Percentiles rank a stretch among this genome's conserved stretches.
Conservation (phyloP, 92 coral and sea anemone species). For the Hydrozoanthus gracilis region DNA sequence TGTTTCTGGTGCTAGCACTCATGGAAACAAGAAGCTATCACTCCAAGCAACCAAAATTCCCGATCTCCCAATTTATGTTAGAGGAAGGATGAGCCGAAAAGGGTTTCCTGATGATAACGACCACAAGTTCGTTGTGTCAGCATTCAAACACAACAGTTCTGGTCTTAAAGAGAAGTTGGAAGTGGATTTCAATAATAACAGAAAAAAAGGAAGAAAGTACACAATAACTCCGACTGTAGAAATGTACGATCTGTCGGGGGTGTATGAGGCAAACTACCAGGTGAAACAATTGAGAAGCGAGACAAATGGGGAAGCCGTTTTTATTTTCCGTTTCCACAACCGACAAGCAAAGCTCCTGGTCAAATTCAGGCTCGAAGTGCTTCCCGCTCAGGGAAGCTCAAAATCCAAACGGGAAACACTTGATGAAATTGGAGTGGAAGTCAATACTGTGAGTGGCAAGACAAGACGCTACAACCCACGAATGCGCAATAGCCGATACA, state of each 20-base stretch:
- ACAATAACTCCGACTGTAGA: background rate
- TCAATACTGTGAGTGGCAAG: conserved; percentile 32
- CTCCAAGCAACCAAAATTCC: background rate
- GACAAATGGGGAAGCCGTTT: conserved; percentile 35
- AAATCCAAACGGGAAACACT: conserved; percentile 46
- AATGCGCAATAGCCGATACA: background rate
- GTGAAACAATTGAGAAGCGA: conserved; percentile 29
- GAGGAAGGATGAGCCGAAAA: conserved; percentile 8
- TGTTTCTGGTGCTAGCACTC: background rate
- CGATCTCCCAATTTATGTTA: conserved; percentile 22
- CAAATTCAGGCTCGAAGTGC: conserved; percentile 30
- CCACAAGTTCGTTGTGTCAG: conserved; percentile 19
- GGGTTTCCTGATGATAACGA: conserved; percentile 37
- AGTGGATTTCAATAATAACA: conserved; percentile 1
- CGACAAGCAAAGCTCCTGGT: conserved; percentile 39
- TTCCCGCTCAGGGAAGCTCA: conserved; percentile 37
- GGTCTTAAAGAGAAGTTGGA: conserved; percentile 20
- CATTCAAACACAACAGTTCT: conserved; percentile 3
- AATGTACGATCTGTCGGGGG: background rate
- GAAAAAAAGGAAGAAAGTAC: conserved; percentile 8
- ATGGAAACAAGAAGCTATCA: background rate
- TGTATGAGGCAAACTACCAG: conserved; percentile 41
- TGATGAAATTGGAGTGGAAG: conserved; percentile 33
- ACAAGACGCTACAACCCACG: background rate
- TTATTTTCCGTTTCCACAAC: conserved; percentile 52